These are phyloP conservation scores for Oreochromis niloticus DNA, from an alignment of 2,113 vertebrate species.

Conservation along the genomic window DNA sequence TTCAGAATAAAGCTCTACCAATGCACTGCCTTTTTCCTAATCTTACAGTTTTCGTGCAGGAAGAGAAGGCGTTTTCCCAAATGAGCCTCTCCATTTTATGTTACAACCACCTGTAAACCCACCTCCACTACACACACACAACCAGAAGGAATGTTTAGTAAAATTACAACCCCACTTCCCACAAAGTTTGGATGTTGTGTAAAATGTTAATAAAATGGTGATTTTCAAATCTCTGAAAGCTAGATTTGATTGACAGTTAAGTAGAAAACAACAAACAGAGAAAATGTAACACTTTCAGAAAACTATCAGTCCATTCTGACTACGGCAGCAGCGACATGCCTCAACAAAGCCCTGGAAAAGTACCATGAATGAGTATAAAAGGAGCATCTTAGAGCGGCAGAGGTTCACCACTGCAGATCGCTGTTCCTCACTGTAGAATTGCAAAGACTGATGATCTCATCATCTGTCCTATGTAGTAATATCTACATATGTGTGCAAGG, in stretches of 20 bases:
- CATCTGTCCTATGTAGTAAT: neutral
- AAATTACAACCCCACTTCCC: neutral
- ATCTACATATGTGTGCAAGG: neutral
- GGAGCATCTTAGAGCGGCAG: neutral
- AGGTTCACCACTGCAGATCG: neutral
- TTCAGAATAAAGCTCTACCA: constrained; percentile 43
- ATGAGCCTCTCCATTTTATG: neutral
- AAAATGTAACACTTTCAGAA: neutral
- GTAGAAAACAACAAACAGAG: neutral
- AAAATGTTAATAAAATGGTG: neutral
- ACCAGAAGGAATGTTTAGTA: neutral
- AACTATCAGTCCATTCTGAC: fast-evolving
- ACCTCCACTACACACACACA: neutral
- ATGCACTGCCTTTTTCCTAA: neutral
- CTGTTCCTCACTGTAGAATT: neutral
- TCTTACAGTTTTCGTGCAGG: neutral
- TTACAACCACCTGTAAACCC: neutral
- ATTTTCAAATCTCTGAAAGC: neutral
- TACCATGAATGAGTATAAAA: neutral
- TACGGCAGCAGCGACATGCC: neutral
- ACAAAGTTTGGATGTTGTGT: neutral
- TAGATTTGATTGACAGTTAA: neutral
- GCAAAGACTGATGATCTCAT: neutral
- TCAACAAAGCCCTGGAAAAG: neutral
- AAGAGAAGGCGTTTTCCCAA: neutral